Conservation (phyloP, 2,797 vertebrate genomes). For the Coluber constrictor region DNA sequence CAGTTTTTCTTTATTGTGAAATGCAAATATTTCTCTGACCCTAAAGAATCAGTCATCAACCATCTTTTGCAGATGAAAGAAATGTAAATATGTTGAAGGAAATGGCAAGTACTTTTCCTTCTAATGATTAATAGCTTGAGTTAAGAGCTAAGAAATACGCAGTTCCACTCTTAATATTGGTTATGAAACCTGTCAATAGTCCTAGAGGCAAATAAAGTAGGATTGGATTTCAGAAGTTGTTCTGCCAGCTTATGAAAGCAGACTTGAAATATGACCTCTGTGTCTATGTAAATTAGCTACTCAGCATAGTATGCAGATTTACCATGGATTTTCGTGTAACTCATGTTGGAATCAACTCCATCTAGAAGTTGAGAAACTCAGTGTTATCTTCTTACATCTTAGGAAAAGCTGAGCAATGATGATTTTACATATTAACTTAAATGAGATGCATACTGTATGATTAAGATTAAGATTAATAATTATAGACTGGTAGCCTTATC, state of each 20-base stretch:
- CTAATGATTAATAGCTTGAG: background rate
- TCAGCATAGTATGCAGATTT: background rate
- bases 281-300: background rate
- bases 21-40: slow-evolving; percentile 6
- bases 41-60: background rate
- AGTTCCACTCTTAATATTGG: background rate
- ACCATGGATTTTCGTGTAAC: background rate
- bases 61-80: background rate
- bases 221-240: background rate
- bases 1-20: slow-evolving; percentile 25
- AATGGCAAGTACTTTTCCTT: background rate
- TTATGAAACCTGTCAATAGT: background rate
- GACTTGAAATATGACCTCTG: background rate
- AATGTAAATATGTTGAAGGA: background rate
- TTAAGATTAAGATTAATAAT: background rate
- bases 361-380: background rate
- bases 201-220: background rate
- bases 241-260: background rate
- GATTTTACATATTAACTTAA: background rate
- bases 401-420: background rate
- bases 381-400: background rate
- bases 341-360: background rate
- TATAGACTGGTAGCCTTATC: no score
- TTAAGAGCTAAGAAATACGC: background rate
- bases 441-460: background rate